Base-by-base conservation (phyloP, 1,140 invertebrate genomes). In the Anadara kagoshimensis region DNA sequence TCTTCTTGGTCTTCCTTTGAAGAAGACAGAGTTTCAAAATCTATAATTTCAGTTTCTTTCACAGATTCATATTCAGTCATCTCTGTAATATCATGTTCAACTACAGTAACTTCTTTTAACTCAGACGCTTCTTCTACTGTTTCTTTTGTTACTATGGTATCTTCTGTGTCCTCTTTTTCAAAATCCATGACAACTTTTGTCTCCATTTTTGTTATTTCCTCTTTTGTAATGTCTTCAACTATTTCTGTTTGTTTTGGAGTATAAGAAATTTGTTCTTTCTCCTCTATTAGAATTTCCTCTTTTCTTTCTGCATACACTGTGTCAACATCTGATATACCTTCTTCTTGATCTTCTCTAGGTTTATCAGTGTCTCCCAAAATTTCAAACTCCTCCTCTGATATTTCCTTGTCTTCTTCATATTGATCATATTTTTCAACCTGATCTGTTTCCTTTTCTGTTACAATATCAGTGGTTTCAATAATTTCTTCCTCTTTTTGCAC, bases 301-400 rank as follows among this genome's bases (percentile, higher is more conserved):
- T 36, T 36, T 36, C 29, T 36, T 36, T 36, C 29, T 3, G 29
- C 29, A 36, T 36, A 36, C 29, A 36, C 29, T 36, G 29, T 36
- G 29, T 36, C 29, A 36, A 36, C 29, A 3, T 36, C 43, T 12
- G 41, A 44, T 10, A 20, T 22, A 26, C 7, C n/a, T 20, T 47
- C 69, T 56, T 71, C 47, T n/a, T 71, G 36, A 44, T 53, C 63
- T 36, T 18, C 26, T 36, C 20, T n/a, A 29, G 20, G 18, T 3
- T 36, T 53, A 51, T 66, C 18, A 45, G 1, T 45, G 8, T 49
- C 51, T 41, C 20, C 45, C 11, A 10, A 41, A 41, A 29, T 22
- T 69, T 4, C 47, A 56, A 61, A 26, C 61, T n/a, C 41, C 41
- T 18, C 47, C 41, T 45, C 56, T 57, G 59, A 45, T 47, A n/a